Conservation (phyloP, 2,888 invertebrate genomes). For the Heliconius ismenius region DNA sequence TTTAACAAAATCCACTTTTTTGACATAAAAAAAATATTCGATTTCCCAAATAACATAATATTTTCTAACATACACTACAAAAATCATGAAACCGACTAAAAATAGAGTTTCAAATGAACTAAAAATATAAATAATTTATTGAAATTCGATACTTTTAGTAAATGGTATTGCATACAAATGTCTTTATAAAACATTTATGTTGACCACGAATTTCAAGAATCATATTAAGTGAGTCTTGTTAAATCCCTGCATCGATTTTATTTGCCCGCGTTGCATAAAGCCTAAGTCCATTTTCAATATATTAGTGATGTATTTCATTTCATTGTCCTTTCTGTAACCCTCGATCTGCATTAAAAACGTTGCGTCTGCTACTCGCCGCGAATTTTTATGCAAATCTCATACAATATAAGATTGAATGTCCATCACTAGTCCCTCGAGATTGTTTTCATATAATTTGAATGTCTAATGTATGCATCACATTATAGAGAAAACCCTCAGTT, state of each 20-base stretch:
- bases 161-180: conserved; percentile 9
- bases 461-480: conserved; percentile 61
- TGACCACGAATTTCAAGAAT: background rate
- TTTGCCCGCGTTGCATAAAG: conserved; percentile 5
- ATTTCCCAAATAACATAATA: conserved; percentile 3
- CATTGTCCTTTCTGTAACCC: conserved; percentile 60
- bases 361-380: conserved; percentile 56
- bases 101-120: background rate
- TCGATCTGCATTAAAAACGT: conserved; percentile 74
- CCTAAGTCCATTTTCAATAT: conserved; percentile 22
- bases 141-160: background rate
- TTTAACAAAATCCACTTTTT: too few relatives aligned
- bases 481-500: conserved; percentile 37
- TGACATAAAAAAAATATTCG: too few relatives aligned
- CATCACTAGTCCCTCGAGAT: conserved; percentile 66
- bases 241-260: background rate
- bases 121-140: conserved; percentile 9
- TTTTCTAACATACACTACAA: background rate
- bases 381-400: conserved; percentile 75
- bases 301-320: conserved; percentile 48
- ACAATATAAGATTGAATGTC: conserved; percentile 73
- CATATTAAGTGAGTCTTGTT: conserved; percentile 12
- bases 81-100: background rate
- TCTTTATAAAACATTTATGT: conserved; percentile 22
- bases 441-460: conserved; percentile 77